phyloP scores from a whole-genome alignment of 2,797 vertebrate genomes.

The Falco peregrinus region DNA sequence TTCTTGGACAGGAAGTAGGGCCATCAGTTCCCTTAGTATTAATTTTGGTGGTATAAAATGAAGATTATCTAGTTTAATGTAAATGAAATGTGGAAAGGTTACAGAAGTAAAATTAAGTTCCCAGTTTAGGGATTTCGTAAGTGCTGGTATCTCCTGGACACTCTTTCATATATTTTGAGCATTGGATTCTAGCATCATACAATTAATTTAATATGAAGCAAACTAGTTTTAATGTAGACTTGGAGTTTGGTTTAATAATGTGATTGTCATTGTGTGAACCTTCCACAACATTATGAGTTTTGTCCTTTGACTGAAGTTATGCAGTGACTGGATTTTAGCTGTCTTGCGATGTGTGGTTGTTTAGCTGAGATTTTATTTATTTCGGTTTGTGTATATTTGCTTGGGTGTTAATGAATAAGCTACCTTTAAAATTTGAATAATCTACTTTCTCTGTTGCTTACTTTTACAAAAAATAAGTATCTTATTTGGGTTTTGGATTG shows the following conservation, averaged over 20 bases:
- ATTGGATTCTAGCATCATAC: neutral
- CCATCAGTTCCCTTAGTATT: neutral
- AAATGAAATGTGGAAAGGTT: neutral
- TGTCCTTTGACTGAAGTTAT: neutral
- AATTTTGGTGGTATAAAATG: neutral
- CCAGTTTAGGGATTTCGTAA: neutral
- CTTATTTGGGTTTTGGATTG: neutral
- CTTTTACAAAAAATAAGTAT: neutral
- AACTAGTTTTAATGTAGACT: neutral
- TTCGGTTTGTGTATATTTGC: neutral
- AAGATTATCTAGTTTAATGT: neutral
- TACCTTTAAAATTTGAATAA: neutral
- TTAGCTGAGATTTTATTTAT: neutral
- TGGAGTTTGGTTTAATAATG: neutral
- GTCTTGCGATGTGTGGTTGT: neutral
- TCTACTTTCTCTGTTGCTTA: neutral
- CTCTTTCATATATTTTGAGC: neutral
- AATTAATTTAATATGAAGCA: neutral
- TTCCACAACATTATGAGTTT: neutral
- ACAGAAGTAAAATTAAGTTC: neutral
- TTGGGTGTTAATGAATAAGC: neutral
- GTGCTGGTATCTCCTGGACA: neutral
- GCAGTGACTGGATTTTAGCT: neutral
- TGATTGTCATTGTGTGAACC: neutral
- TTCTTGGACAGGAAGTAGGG: neutral